Percentiles rank a stretch among this genome's conserved stretches.
Conservation (phyloP, 2,797 vertebrate species). For the Alcedo atthis region DNA sequence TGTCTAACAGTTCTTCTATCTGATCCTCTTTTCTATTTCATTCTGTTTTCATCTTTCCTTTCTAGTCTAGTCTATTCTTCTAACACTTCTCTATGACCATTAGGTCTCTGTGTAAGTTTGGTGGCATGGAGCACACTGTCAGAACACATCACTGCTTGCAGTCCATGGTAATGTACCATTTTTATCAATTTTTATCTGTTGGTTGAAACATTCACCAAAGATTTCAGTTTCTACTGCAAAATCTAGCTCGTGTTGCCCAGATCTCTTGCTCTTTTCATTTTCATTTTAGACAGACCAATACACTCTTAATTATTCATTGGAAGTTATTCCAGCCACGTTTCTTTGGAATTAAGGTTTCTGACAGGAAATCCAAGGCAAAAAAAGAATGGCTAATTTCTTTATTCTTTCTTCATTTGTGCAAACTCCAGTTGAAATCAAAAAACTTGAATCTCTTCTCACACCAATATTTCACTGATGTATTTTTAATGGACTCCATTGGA, state of each 20-base stretch:
- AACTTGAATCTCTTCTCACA: neutral
- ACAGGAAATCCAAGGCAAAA: neutral
- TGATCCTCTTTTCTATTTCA: neutral
- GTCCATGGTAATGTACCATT: neutral
- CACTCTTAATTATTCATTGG: neutral
- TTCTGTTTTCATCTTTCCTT: neutral
- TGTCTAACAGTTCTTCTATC: neutral
- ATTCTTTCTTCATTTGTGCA: neutral
- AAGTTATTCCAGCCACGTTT: neutral
- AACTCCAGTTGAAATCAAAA: neutral
- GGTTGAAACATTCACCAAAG: neutral
- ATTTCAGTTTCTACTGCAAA: neutral
- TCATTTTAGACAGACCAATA: neutral
- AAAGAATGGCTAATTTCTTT: neutral
- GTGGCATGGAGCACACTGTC: neutral
- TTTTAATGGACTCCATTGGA: neutral
- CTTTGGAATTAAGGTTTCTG: neutral
- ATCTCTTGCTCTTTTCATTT: neutral
- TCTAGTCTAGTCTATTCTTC: neutral
- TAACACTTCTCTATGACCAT: neutral
- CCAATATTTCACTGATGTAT: neutral
- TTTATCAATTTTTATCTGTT: neutral
- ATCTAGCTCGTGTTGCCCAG: neutral
- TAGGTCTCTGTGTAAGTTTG: neutral
- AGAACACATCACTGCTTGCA: neutral